Evolutionary conservation across 2,888 invertebrate genomes (phyloP), one percentile per base, ranked within the genome.

Genomic region (Caenorhabditis becei): DNA sequence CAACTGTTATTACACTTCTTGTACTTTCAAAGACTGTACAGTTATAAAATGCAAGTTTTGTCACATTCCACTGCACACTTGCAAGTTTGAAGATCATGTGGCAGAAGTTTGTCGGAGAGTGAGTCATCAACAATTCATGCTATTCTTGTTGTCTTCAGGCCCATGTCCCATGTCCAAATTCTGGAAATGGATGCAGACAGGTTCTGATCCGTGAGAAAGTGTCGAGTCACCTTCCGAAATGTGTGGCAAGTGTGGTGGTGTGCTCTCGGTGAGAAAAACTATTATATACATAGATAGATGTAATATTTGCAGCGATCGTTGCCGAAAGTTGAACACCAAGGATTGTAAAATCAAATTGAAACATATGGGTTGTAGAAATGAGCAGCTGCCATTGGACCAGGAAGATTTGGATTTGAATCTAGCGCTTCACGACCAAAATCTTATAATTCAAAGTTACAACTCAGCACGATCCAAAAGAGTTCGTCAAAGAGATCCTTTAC

Each of bases 221-320:
- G 0, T 1, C 47, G 5, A 5, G 8, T 4, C 85, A 85, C 69
- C 35, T 85, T 1, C 14, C 32, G 2, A 67, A 59, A 11, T 85
- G 85, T 71, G 63, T 59, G 0, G 85, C 85, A 2, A 85, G 77
- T 61, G 58, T 74, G 47, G 82, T 85, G 2, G 85, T 85, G n/a
- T 85, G 85, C n/a, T 70, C 81, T 14, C 77, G 83, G 85, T 83
- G 41, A 41, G 41, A 14, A 41, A 16, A 41, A 11, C 10, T 10
- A 41, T 10, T 56, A 16, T 18, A 47, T n/a, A n/a, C n/a, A n/a
- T n/a, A n/a, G n/a, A n/a, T n/a, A n/a, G n/a, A 49, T 23, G 4
- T 24, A 14, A 1, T 37, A 24, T 66, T 71, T 80, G 37, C 53
- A 86, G 86, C 70, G 80, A 86, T 71, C 74, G 84, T 24, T 75